phyloP scores from a whole-genome alignment of 2,113 vertebrate species.

The Mormoops blainvillei region DNA sequence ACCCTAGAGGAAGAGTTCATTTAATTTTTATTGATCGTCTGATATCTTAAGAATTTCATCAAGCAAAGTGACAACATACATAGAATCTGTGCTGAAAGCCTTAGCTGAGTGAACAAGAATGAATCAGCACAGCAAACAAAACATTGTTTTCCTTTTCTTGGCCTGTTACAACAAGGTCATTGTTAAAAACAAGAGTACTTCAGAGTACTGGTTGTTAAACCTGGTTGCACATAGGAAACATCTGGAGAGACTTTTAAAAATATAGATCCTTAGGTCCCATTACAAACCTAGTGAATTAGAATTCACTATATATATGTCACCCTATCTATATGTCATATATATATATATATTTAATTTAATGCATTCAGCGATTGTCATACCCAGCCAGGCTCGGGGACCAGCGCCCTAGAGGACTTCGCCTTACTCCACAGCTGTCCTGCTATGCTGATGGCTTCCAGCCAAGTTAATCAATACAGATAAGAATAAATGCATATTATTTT shows the following conservation, averaged over 20 bases:
- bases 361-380: background rate
- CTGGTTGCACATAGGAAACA: background rate
- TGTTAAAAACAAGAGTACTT: background rate
- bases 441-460: background rate
- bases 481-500: background rate
- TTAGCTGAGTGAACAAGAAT: slow-evolving; percentile 18
- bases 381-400: background rate
- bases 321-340: background rate
- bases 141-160: background rate
- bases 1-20: slow-evolving; percentile 11
- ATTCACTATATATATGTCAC: background rate
- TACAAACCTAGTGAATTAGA: background rate
- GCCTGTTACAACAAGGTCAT: slow-evolving; percentile 3
- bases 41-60: slow-evolving; percentile 42
- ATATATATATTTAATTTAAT: background rate
- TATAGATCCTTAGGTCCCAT: background rate
- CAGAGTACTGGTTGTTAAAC: background rate
- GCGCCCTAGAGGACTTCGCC: background rate
- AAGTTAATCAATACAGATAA: background rate
- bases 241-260: background rate
- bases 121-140: slow-evolving; percentile 23
- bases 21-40: slow-evolving; percentile 30
- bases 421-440: background rate
- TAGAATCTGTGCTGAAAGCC: background rate
- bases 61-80: background rate